phyloP scores from a whole-genome alignment of 37 sponge, comb jelly and placozoan species.

The Dysidea cf. avara region DNA sequence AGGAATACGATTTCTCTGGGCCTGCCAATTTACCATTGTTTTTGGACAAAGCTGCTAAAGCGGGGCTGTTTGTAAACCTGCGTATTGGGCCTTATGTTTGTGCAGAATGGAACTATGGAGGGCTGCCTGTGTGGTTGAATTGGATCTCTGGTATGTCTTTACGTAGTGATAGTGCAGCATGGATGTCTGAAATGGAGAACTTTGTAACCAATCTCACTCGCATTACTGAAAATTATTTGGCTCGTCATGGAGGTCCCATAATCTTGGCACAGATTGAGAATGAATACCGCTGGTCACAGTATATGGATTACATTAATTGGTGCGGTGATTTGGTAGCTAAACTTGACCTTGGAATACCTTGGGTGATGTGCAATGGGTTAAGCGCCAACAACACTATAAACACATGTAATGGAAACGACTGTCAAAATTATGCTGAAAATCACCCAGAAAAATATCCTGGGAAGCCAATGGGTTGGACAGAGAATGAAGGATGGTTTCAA shows the following conservation, averaged over 20 bases:
- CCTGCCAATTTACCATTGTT: constrained; percentile 18
- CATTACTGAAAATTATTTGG: constrained; percentile 12
- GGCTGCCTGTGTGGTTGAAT: constrained; percentile 56
- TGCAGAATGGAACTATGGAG: constrained; percentile 56
- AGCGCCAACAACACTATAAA: constrained; percentile 58
- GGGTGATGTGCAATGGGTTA: constrained; percentile 65
- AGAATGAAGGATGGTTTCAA: constrained; percentile 54
- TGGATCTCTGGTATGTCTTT: constrained; percentile 15
- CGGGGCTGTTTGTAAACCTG: constrained; percentile 45
- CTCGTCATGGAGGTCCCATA: constrained; percentile 51
- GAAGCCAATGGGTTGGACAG: constrained; percentile 62
- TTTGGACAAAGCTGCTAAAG: constrained; percentile 28
- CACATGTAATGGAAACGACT: constrained; percentile 52
- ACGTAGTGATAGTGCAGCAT: constrained; percentile 23
- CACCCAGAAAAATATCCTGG: constrained; percentile 35
- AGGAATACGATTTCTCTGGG: constrained; percentile 35
- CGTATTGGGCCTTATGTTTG: constrained; percentile 43
- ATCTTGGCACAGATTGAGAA: constrained; percentile 67
- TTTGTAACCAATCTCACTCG: constrained; percentile 29
- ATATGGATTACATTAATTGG: constrained; percentile 43
- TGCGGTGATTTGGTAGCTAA: constrained; percentile 35
- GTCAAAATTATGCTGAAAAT: constrained; percentile 23
- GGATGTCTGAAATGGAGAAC: constrained; percentile 44
- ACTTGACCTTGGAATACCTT: constrained; percentile 42
- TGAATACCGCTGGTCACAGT: constrained; percentile 27